These are phyloP conservation scores for Bos javanicus DNA, from an alignment of 2,113 vertebrate genomes.

Conservation along the genomic window DNA sequence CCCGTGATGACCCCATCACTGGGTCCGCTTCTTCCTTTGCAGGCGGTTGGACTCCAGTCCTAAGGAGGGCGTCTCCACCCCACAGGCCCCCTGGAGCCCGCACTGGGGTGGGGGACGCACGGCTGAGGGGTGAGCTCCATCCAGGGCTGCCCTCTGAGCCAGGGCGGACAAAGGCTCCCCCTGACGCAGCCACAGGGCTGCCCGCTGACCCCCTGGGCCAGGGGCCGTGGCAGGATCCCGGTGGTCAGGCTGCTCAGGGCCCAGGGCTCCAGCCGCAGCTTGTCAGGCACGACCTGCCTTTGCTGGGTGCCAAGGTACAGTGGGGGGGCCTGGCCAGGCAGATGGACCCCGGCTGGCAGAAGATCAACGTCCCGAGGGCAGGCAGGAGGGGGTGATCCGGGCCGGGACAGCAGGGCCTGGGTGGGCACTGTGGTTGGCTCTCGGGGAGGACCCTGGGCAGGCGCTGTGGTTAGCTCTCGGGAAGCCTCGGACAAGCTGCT, in stretches of 20 bases:
- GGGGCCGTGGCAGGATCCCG: fast-evolving
- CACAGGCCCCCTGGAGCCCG: neutral
- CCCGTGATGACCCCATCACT: neutral
- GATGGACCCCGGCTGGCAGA: neutral
- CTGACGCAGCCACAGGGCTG: fast-evolving
- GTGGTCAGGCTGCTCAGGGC: neutral
- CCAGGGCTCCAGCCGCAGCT: neutral
- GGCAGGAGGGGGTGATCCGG: neutral
- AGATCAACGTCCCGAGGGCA: neutral
- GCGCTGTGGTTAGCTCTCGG: neutral
- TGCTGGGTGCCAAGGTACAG: neutral
- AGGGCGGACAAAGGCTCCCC: neutral
- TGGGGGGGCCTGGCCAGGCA: neutral
- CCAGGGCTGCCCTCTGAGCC: neutral
- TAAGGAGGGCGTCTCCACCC: neutral
- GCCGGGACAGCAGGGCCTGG: neutral
- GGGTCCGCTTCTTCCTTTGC: neutral
- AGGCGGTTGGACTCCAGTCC: neutral
- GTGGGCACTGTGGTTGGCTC: neutral
- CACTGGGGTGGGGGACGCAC: neutral
- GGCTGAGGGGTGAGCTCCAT: neutral
- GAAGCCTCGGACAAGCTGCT: neutral
- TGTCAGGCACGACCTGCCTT: neutral
- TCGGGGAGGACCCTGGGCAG: neutral
- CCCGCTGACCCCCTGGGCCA: neutral